A percentile compares a stretch with the other conserved stretches of the same genome.
Conservation (phyloP, 1,140 invertebrate species). For the Lepidotrigona ventralis region DNA sequence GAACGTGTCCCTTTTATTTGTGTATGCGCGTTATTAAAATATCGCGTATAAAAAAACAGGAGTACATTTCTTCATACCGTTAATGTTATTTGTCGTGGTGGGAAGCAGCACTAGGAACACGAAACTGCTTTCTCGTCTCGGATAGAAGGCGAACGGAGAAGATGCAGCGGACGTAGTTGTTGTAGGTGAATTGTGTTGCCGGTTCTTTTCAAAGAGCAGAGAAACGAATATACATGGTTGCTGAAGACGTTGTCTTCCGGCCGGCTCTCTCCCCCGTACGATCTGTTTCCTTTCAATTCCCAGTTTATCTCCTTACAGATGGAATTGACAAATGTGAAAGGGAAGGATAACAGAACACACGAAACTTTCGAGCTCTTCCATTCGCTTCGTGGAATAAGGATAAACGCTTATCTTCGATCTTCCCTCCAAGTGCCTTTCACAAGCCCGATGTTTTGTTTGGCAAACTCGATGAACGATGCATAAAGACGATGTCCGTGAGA, state of each 20-base stretch:
- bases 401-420: neutral
- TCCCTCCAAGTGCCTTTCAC: neutral
- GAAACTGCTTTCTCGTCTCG: neutral
- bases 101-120: no score
- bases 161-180: neutral
- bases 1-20: neutral
- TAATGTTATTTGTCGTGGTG: neutral
- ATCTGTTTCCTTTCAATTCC: constrained; percentile 5
- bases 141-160: neutral
- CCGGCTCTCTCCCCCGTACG: neutral
- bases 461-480: neutral
- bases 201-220: neutral
- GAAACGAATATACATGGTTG: neutral
- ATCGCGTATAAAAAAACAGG: no score
- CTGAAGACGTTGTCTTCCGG: neutral
- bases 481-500: neutral
- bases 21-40: neutral
- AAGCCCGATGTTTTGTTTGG: neutral
- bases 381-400: neutral
- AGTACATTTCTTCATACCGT: neutral
- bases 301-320: neutral
- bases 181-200: neutral
- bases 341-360: neutral
- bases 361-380: neutral
- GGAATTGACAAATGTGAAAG: neutral